phyloP scores from a whole-genome alignment of 2,113 vertebrate genomes.

The Turnix velox region DNA sequence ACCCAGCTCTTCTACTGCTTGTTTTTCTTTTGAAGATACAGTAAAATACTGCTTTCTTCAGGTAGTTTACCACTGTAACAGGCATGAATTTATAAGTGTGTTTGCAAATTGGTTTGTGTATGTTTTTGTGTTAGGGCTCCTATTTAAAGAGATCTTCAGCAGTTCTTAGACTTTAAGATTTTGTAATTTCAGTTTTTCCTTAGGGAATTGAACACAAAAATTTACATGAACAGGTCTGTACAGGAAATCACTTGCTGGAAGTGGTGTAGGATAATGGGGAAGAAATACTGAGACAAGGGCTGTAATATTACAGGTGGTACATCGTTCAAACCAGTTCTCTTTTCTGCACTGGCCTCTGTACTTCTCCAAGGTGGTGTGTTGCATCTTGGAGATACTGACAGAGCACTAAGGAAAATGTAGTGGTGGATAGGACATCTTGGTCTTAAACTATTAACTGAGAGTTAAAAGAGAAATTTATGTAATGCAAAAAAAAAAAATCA shows the following conservation, averaged over 20 bases:
- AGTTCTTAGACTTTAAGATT: not conserved
- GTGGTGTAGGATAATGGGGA: not conserved
- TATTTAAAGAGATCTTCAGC: not conserved
- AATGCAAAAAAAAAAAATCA: no score
- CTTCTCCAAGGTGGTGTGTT: fast-evolving
- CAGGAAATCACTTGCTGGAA: not conserved
- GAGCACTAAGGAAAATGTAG: not conserved
- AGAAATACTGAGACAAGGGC: not conserved
- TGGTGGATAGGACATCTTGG: not conserved
- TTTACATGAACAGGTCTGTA: not conserved
- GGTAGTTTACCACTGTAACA: not conserved
- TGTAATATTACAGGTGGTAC: fast-evolving
- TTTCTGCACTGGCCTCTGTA: not conserved
- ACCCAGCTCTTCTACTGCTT: not conserved
- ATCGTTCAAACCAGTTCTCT: not conserved
- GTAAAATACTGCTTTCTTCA: not conserved
- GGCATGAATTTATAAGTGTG: not conserved
- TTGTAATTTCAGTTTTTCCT: not conserved
- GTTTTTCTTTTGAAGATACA: not conserved
- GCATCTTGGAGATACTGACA: not conserved
- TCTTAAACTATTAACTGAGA: not conserved
- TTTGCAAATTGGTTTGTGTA: not conserved
- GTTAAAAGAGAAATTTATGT: not conserved
- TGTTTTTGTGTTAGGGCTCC: not conserved
- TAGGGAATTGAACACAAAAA: not conserved